Base-by-base conservation (phyloP, 2,113 vertebrate genomes). In the Arenaria interpres region DNA sequence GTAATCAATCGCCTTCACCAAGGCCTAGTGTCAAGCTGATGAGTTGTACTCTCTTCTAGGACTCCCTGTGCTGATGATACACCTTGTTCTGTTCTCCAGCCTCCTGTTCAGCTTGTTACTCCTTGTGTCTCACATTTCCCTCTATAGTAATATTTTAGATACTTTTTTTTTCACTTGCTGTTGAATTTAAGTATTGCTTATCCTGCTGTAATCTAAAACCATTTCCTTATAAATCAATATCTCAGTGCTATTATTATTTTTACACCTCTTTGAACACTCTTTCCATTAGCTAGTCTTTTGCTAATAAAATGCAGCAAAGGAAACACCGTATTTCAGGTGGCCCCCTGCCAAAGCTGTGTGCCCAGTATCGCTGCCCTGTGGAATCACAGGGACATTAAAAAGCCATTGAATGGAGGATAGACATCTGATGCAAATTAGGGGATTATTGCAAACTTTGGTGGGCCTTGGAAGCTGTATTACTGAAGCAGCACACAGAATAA, bases 191-290 rank as follows among this genome's bases (percentile, higher is more conserved):
- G 22, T 76, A 30, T 60, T 90, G 83, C 86, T 92, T 92, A 78
- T 60, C 37, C 56, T 67, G 56, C 60, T 81, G 69, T 92, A 97
- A 96, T 63, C 56, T 79, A 93, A 95, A 82, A 11, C 66, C 35
- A 33, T 63, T 41, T 91, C 79, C 60, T 84, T 89, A 87, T 64
- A 90, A 85, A 96, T 90, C 95, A 81, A 62, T 97, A 90, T 62
- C 66, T 94, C 76, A 7, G 9, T 48, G 63, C 72, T 80, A 23
- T 95, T 94, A 90, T 93, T 92, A 90, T 88, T 91, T 96, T 94
- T 91, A 87, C 76, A 88, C 79, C 30, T 92, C 60, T 90, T 51
- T 90, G 88, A 86, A 56, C 46, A 27, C 60, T 78, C 64, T 60
- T 84, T 87, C 62, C 62, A 68, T 85, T 85, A 89, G 73, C 53